Conservation (phyloP, 2,888 invertebrate species). For the Pollenia griseotomentosa region DNA sequence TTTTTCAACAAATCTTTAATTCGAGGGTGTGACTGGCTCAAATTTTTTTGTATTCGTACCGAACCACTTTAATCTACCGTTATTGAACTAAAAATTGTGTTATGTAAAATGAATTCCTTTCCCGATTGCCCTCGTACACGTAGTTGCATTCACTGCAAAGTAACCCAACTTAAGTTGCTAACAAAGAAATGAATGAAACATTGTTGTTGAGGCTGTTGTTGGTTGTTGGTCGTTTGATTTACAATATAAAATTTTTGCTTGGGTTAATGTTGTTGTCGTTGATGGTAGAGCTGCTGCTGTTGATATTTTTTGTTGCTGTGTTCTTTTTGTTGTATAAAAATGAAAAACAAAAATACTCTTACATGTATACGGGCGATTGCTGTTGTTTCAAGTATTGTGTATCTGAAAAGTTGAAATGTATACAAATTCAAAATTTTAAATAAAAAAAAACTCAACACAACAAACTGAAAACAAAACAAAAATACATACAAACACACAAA, state of each 20-base stretch:
- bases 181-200: constrained; percentile 33
- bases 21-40: too few species aligned
- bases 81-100: too few species aligned
- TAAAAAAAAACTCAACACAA: constrained; percentile 14
- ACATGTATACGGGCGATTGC: constrained; percentile 62
- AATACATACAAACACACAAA: constrained; percentile 21
- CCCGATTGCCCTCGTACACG: neutral
- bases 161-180: constrained; percentile 56
- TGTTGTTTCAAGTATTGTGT: constrained; percentile 54
- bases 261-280: constrained; percentile 23
- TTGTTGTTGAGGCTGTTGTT: constrained; percentile 30
- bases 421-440: constrained; percentile 43
- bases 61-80: too few species aligned
- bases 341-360: constrained; percentile 45
- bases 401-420: constrained; percentile 64
- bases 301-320: constrained; percentile 32
- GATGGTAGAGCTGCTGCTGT: neutral
- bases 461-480: constrained; percentile 58
- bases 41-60: too few species aligned
- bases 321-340: constrained; percentile 52
- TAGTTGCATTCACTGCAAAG: constrained; percentile 17
- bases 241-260: constrained; percentile 38
- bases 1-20: too few species aligned
- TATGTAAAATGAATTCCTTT: neutral
- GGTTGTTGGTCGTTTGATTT: constrained; percentile 34